phyloP scores from a whole-genome alignment of 2,113 vertebrate species.

The Gallinago undulata region DNA sequence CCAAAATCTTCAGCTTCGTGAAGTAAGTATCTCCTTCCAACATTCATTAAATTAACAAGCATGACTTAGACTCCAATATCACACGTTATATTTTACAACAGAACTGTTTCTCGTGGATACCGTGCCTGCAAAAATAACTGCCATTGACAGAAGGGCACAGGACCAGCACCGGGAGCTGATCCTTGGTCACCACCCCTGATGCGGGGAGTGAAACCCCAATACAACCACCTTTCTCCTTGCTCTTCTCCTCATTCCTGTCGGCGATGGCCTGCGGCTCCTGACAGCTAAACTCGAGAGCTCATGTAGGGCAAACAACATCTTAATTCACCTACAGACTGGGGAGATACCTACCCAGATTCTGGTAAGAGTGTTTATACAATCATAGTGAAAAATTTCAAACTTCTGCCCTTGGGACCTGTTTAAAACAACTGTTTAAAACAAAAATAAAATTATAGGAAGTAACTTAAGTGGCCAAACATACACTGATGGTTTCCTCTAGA shows the following conservation, averaged over 20 bases:
- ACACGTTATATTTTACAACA: not conserved
- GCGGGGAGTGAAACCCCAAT: not conserved
- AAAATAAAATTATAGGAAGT: not conserved
- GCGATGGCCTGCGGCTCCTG: rapidly evolving
- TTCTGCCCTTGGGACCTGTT: not conserved
- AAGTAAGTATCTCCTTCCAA: not conserved
- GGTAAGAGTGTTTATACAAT: not conserved
- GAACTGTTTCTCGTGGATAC: not conserved
- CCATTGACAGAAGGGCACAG: rapidly evolving
- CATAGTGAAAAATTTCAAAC: not conserved
- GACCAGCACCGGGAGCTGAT: not conserved
- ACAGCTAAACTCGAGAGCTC: not conserved
- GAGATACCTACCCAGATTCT: not conserved
- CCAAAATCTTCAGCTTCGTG: not conserved
- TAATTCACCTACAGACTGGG: not conserved
- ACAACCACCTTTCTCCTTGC: not conserved
- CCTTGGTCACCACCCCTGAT: not conserved
- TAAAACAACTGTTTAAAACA: not conserved
- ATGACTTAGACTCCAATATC: not conserved
- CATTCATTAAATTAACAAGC: conserved; percentile 26
- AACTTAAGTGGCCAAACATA: not conserved
- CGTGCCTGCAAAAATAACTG: not conserved
- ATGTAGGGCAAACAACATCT: not conserved
- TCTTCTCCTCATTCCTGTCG: not conserved
- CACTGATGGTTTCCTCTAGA: not conserved